Percentiles rank a stretch among this genome's conserved stretches.
These are phyloP conservation scores for Nudaria mundana DNA, from an alignment of 2,888 invertebrate species.

Conservation along the genomic window DNA sequence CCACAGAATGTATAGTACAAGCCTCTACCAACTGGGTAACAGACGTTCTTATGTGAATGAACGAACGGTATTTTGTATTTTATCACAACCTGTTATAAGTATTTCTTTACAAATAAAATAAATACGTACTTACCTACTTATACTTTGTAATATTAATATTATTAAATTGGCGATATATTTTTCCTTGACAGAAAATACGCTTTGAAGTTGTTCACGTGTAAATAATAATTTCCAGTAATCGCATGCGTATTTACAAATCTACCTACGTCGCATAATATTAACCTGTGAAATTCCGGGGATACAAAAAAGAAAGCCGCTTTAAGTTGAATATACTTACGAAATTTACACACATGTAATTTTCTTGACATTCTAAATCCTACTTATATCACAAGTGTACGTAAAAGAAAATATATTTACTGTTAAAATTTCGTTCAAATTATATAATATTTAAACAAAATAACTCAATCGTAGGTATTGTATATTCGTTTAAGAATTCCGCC, in stretches of 20 bases:
- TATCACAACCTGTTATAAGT: too few species aligned
- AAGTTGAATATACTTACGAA: not conserved
- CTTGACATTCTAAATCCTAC: not conserved
- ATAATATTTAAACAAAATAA: constrained; percentile 20
- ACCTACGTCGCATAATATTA: not conserved
- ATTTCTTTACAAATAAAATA: too few species aligned
- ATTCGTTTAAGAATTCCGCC: constrained; percentile 24
- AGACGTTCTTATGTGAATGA: too few species aligned
- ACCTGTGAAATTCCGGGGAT: not conserved
- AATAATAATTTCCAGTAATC: not conserved
- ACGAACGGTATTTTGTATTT: too few species aligned
- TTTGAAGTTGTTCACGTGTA: not conserved
- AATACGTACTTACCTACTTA: too few species aligned
- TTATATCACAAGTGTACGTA: not conserved
- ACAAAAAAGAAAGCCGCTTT: not conserved
- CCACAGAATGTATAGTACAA: too few species aligned
- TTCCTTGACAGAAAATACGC: not conserved
- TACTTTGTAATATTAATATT: too few species aligned
- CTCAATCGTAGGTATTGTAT: constrained; percentile 19
- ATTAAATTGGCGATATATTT: too few species aligned
- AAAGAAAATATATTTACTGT: constrained; percentile 7
- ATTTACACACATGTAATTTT: not conserved
- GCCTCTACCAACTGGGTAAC: too few species aligned
- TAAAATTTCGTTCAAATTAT: constrained; percentile 9
- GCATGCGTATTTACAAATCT: not conserved